Evolutionary conservation across 2,888 invertebrate species (phyloP).

Genomic region (Griposia aprilina): DNA sequence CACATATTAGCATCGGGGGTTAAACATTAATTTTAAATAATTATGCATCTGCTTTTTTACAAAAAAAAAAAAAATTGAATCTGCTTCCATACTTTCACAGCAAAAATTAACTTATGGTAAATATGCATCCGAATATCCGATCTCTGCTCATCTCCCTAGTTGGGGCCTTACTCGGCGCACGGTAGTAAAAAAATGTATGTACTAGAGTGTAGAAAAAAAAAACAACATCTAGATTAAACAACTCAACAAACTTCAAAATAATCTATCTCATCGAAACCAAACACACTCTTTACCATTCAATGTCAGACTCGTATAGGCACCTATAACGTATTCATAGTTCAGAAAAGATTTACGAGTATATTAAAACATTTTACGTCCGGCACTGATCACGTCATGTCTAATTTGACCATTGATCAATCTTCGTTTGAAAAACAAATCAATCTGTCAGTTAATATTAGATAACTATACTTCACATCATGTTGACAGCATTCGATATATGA

Average conservation of each 20-base stretch:
- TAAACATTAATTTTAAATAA: too few relatives aligned
- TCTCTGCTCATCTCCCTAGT: neutral
- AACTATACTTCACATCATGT: conserved; percentile 68
- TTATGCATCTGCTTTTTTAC: too few relatives aligned
- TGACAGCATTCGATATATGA: conserved; percentile 57
- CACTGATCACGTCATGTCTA: conserved; percentile 62
- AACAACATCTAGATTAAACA: neutral
- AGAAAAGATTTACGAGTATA: conserved; percentile 63
- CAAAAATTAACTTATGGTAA: too few relatives aligned
- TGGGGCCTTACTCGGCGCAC: neutral
- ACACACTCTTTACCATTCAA: conserved; percentile 22
- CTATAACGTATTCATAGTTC: conserved; percentile 47
- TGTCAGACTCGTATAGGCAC: conserved; percentile 21
- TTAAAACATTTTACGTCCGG: conserved; percentile 62
- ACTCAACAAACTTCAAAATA: neutral
- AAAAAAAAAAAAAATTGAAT: too few relatives aligned
- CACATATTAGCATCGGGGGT: too few relatives aligned
- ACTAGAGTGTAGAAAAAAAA: neutral
- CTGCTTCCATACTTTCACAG: too few relatives aligned
- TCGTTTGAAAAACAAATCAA: conserved; percentile 68
- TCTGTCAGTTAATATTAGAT: conserved; percentile 69
- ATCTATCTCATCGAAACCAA: conserved; percentile 17
- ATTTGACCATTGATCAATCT: conserved; percentile 65
- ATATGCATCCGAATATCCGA: too few relatives aligned
- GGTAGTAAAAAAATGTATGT: neutral